These are phyloP conservation scores for Hyles lineata DNA, from an alignment of 2,888 invertebrate genomes.

Conservation along the genomic window DNA sequence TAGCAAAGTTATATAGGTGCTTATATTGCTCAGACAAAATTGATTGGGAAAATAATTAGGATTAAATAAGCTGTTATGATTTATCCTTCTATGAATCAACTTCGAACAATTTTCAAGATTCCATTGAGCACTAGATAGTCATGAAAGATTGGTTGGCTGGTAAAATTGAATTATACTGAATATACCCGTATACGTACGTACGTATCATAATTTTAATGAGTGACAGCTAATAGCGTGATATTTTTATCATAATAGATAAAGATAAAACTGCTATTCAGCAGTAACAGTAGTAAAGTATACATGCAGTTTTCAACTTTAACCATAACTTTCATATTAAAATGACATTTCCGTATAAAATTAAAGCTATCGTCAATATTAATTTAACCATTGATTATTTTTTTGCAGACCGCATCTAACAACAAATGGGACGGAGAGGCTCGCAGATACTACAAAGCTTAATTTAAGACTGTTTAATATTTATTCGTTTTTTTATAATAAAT, in stretches of 20 bases:
- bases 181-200: no score
- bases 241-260: no score
- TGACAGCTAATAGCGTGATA: no score
- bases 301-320: no score
- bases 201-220: no score
- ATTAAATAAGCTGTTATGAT: not conserved
- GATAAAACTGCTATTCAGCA: no score
- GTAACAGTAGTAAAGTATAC: no score
- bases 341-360: no score
- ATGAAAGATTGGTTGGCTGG: not conserved
- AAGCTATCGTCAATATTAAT: not conserved
- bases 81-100: not conserved
- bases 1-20: not conserved
- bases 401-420: slow-evolving; percentile 53
- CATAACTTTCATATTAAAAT: no score
- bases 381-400: slow-evolving; percentile 34
- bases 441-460: slow-evolving; percentile 55
- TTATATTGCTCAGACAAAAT: not conserved
- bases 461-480: not conserved
- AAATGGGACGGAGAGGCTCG: slow-evolving; percentile 50
- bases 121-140: not conserved
- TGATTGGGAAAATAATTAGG: not conserved
- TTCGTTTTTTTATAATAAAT: not conserved
- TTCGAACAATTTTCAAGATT: not conserved
- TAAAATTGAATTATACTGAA: not conserved